Evolutionary conservation across 2,797 vertebrate genomes (phyloP).

Genomic region (Pristis pectinata): DNA sequence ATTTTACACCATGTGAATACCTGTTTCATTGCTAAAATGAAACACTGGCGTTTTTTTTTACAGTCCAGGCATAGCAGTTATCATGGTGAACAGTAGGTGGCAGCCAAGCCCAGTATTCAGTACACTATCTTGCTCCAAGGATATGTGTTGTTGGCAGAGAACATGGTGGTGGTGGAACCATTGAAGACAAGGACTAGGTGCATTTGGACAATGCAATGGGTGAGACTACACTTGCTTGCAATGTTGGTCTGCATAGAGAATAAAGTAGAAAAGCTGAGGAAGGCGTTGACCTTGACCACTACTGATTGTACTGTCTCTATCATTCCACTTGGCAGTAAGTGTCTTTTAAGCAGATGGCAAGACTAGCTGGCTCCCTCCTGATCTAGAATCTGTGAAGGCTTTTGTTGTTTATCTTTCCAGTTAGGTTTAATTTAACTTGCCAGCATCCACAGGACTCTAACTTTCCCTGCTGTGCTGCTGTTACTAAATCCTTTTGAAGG

Average conservation of each 20-base stretch:
- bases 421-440: background rate
- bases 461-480: background rate
- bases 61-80: background rate
- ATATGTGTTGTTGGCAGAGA: background rate
- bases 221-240: background rate
- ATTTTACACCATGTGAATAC: background rate
- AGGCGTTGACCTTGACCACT: background rate
- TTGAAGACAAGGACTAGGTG: background rate
- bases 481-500: background rate
- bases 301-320: background rate
- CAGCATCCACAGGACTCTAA: background rate
- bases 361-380: background rate
- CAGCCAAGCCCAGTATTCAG: background rate
- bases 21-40: background rate
- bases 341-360: constrained; percentile 28
- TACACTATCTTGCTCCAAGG: too few relatives aligned
- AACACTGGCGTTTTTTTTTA: background rate
- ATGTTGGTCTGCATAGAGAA: background rate
- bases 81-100: background rate
- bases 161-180: background rate
- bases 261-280: background rate
- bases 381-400: background rate
- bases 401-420: background rate
- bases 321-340: background rate
- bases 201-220: background rate